Evolutionary conservation across 2,888 invertebrate genomes (phyloP), one percentile per base, ranked within the genome.

Genomic region (Drosophila sordidapex): DNA sequence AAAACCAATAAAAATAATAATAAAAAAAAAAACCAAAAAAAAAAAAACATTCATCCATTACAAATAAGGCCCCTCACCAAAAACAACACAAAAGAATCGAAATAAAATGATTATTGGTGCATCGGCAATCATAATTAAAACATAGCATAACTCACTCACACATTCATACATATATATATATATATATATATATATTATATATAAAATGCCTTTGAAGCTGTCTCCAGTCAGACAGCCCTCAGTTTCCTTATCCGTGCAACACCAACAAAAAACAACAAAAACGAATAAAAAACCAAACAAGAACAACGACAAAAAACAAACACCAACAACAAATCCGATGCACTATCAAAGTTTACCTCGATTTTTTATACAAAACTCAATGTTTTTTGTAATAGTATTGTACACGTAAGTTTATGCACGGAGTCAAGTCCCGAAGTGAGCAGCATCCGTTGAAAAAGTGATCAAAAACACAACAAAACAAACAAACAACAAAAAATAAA

Each of bases 261-360:
- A 43, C 38, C 54, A 40, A 40, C 53, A 46, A 36, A 51, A 21
- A 21, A 21, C 21, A 21, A 15, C n/a, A 51, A 40, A 64, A 62
- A 27, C 25, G 11, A 56, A 62, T 25, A 46, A 56, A 65, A 56
- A 49, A 53, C 25, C 21, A 40, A 38, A 43, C 56, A 64, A 35
- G 4, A 53, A 62, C n/a, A 49, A 56, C 27, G 29, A 27, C 15
- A 54, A 35, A 25, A 27, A 65, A 63, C 29, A 38, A 64, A 68
- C 61, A 81, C 56, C 63, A 57, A 36, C 25, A 40, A 72, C 25
- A 40, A 72, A 80, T 71, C 85, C 90, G 90, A 88, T 85, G 85
- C 85, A 90, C 90, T 89, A 90, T 87, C 90, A 86, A 77, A 88
- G 69, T 87, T 89, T 90, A 87, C 86, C 86, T 87, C 86, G 89